Percentiles rank a stretch among this genome's conserved stretches.
phyloP scores from a whole-genome alignment of 2,113 vertebrate genomes.

The Taxidea taxus region DNA sequence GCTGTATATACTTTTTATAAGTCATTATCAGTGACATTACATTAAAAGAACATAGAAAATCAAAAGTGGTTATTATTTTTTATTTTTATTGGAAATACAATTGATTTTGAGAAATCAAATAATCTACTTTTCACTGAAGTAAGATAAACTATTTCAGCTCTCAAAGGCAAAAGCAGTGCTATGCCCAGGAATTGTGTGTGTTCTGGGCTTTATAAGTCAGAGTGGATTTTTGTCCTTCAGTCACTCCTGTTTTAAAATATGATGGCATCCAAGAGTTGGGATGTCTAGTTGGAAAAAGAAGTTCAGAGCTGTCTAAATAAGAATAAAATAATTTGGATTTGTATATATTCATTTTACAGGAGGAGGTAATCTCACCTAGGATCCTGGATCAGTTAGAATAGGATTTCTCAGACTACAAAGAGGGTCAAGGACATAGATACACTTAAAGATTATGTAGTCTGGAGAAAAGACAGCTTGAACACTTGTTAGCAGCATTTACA shows the following conservation, averaged over 20 bases:
- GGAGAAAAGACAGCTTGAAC: not conserved
- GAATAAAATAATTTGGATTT: not conserved
- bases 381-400: not conserved
- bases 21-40: not conserved
- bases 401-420: not conserved
- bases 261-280: not conserved
- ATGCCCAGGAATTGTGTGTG: not conserved
- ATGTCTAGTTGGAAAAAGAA: not conserved
- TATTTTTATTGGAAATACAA: not conserved
- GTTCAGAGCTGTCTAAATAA: not conserved
- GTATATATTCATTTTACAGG: not conserved
- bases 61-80: not conserved
- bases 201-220: not conserved
- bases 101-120: constrained; percentile 19
- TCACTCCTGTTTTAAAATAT: not conserved
- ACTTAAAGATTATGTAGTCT: not conserved
- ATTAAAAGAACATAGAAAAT: not conserved
- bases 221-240: not conserved
- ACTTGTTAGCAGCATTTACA: not conserved
- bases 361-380: not conserved
- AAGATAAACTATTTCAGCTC: not conserved
- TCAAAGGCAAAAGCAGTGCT: not conserved
- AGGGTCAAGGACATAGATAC: too few species aligned
- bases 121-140: not conserved
- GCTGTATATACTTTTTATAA: not conserved